phyloP scores from a whole-genome alignment of 2,113 vertebrate genomes.

The Plectropomus leopardus region DNA sequence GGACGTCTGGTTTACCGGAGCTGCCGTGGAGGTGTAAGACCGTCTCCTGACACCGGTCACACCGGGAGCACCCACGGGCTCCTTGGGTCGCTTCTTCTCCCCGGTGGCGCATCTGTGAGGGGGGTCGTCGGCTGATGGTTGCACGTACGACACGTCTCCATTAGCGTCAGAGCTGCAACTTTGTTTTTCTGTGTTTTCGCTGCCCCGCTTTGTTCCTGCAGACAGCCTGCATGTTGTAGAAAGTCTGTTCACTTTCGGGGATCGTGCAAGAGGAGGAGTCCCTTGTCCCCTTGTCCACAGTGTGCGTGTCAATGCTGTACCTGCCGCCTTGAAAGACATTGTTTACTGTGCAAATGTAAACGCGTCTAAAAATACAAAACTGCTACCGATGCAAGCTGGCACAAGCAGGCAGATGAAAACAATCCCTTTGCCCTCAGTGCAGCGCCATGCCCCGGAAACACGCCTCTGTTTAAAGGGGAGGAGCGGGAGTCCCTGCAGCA shows the following conservation, averaged over 20 bases:
- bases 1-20: constrained; percentile 74
- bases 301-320: constrained; percentile 44
- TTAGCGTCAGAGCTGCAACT: constrained; percentile 21
- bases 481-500: background rate
- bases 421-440: background rate
- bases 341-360: background rate
- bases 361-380: background rate
- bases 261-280: constrained; percentile 33
- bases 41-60: constrained; percentile 61
- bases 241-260: constrained; percentile 20
- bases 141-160: background rate
- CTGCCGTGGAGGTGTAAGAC: constrained; percentile 75
- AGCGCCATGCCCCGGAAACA: constrained; percentile 26
- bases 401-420: constrained; percentile 17
- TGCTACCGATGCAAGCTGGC: background rate
- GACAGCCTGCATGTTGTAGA: constrained; percentile 23
- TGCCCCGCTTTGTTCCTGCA: constrained; percentile 4
- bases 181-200: constrained; percentile 16
- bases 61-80: constrained; percentile 57
- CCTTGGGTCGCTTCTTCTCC: constrained; percentile 63
- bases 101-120: constrained; percentile 44
- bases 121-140: background rate
- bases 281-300: constrained; percentile 51
- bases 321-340: constrained; percentile 67
- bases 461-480: constrained; percentile 9